Evolutionary conservation across 2,113 vertebrate genomes (phyloP).

Genomic region (Falcunculus frontatus): DNA sequence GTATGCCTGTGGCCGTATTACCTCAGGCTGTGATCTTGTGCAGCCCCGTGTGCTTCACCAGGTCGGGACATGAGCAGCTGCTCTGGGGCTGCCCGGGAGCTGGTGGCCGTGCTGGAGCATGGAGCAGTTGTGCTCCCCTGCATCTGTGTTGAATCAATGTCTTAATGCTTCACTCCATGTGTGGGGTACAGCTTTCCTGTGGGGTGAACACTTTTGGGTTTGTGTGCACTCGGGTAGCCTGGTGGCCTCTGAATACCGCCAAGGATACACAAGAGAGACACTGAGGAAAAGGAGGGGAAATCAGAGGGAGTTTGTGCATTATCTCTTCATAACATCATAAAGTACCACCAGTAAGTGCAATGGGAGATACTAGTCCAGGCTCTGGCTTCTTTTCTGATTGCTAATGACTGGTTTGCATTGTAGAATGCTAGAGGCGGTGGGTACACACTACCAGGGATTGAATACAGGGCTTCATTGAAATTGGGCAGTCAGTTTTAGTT

Average conservation of each 20-base stretch:
- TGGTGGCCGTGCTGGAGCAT: neutral
- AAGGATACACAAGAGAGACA: rapidly evolving
- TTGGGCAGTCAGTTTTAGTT: neutral
- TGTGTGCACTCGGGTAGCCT: neutral
- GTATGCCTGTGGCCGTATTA: neutral
- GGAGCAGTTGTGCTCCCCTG: neutral
- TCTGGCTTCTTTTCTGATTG: neutral
- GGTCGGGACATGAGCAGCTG: neutral
- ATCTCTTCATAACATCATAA: neutral
- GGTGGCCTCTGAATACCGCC: neutral
- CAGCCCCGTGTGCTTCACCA: rapidly evolving
- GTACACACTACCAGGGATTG: neutral
- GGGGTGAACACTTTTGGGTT: neutral
- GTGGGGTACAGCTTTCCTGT: neutral
- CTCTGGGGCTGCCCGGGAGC: neutral
- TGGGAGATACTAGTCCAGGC: neutral
- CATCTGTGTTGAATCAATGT: neutral
- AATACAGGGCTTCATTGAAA: neutral
- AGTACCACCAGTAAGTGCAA: neutral
- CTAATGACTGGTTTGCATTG: neutral
- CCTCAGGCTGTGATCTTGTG: neutral
- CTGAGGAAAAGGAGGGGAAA: neutral
- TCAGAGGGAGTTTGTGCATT: neutral
- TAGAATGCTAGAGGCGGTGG: neutral
- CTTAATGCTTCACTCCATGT: neutral